phyloP scores from a whole-genome alignment of 2,888 invertebrate genomes.

The Argyresthia goedartella region DNA sequence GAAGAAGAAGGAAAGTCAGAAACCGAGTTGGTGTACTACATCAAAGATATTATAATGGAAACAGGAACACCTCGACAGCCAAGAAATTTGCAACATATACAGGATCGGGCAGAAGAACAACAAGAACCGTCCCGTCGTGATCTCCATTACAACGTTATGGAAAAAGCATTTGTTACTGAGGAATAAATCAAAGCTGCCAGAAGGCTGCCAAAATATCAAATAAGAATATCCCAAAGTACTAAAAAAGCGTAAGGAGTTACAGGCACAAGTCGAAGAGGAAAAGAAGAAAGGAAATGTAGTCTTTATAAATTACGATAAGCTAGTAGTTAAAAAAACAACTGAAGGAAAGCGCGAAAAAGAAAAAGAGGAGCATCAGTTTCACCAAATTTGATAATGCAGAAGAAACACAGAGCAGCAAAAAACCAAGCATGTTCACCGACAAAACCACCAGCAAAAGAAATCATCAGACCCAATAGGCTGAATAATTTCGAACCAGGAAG shows the following conservation, averaged over 20 bases:
- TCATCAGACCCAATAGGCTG: no score
- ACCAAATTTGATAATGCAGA: no score
- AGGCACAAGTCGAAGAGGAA: conserved; percentile 7
- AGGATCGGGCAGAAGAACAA: neutral
- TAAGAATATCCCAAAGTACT: conserved; percentile 8
- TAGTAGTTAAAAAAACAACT: no score
- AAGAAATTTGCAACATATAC: conserved; percentile 7
- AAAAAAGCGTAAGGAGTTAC: conserved; percentile 6
- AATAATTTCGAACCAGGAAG: no score
- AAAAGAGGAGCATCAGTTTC: no score
- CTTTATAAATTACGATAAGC: no score
- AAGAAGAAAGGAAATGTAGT: conserved; percentile 2
- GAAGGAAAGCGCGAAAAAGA: no score
- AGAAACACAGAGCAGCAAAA: no score
- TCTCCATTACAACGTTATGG: conserved; percentile 7
- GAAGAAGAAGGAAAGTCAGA: conserved; percentile 11
- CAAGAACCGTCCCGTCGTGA: conserved; percentile 9
- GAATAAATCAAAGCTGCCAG: neutral
- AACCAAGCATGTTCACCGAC: no score
- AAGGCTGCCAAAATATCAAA: conserved; percentile 6
- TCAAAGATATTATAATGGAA: conserved; percentile 6
- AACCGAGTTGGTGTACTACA: conserved; percentile 6
- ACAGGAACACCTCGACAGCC: conserved; percentile 2
- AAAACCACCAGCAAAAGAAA: no score
- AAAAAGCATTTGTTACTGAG: conserved; percentile 8